Evolutionary conservation across 2,797 vertebrate genomes (phyloP).

Genomic region (Corythornis leucogaster): DNA sequence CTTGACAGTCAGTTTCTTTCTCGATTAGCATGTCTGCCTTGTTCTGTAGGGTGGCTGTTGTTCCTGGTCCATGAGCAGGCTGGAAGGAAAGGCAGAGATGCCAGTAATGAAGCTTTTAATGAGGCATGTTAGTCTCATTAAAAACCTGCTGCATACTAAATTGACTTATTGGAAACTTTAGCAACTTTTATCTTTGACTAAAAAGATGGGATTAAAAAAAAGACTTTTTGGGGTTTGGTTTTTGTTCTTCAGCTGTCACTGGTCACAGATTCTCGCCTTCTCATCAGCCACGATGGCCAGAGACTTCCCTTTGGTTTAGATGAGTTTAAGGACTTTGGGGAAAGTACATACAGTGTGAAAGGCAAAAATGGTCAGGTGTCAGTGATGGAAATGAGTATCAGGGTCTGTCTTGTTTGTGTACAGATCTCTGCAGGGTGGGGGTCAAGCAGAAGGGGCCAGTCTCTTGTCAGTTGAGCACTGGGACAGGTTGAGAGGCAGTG

Average conservation of each 20-base stretch:
- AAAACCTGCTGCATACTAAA: neutral
- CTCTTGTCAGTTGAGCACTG: too few relatives aligned
- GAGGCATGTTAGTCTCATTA: neutral
- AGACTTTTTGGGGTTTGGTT: fast-evolving
- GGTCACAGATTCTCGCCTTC: neutral
- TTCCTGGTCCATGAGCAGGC: neutral
- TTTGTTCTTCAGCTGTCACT: neutral
- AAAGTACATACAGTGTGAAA: neutral
- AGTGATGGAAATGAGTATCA: neutral
- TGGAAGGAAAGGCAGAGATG: neutral
- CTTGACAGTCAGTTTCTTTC: neutral
- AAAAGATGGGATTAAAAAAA: neutral
- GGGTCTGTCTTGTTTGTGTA: neutral
- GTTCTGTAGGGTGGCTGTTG: neutral
- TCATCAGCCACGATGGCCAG: neutral
- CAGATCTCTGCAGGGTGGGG: too few relatives aligned
- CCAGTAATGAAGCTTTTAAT: neutral
- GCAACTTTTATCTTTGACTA: neutral
- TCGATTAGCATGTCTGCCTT: neutral
- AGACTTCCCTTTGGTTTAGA: neutral
- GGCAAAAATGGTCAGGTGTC: neutral
- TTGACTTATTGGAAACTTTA: neutral
- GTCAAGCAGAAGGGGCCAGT: too few relatives aligned
- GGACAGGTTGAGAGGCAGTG: too few relatives aligned
- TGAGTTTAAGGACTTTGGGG: neutral